These are phyloP conservation scores for Oreotrochilus melanogaster DNA, from an alignment of 2,113 vertebrate genomes.

Conservation along the genomic window DNA sequence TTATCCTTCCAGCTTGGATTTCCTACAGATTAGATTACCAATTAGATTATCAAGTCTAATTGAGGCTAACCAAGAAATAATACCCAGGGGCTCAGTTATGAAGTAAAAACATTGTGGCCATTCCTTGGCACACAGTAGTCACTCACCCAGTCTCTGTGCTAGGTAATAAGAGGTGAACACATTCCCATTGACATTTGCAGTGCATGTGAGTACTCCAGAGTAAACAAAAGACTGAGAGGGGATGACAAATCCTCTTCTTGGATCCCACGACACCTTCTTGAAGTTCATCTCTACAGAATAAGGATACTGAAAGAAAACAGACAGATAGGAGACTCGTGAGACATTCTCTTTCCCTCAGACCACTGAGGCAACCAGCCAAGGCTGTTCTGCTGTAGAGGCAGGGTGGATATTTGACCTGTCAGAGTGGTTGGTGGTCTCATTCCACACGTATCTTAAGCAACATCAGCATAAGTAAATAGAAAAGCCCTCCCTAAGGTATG, in stretches of 20 bases:
- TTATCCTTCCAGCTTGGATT: background rate
- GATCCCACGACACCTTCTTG: slow-evolving; percentile 78
- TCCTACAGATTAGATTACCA: background rate
- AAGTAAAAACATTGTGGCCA: rapidly evolving
- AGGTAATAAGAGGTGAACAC: slow-evolving; percentile 72
- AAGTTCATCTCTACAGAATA: background rate
- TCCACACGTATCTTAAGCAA: background rate
- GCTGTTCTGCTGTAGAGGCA: background rate
- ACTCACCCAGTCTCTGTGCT: slow-evolving; percentile 79
- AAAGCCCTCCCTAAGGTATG: background rate
- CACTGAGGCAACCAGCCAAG: background rate
- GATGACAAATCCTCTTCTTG: slow-evolving; percentile 84
- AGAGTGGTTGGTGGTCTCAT: background rate
- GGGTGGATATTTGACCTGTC: background rate
- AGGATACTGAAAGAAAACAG: slow-evolving; percentile 39
- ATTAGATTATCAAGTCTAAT: background rate
- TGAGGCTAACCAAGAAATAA: background rate
- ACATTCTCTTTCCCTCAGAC: background rate
- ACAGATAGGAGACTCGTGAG: background rate
- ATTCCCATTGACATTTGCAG: slow-evolving; percentile 45
- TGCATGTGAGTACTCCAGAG: slow-evolving; percentile 68
- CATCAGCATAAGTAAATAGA: background rate
- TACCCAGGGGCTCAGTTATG: background rate
- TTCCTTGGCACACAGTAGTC: rapidly evolving
- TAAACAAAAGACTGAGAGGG: slow-evolving; percentile 38